Evolutionary conservation across 2,888 invertebrate genomes (phyloP).

Genomic region (Cephalotes varians): DNA sequence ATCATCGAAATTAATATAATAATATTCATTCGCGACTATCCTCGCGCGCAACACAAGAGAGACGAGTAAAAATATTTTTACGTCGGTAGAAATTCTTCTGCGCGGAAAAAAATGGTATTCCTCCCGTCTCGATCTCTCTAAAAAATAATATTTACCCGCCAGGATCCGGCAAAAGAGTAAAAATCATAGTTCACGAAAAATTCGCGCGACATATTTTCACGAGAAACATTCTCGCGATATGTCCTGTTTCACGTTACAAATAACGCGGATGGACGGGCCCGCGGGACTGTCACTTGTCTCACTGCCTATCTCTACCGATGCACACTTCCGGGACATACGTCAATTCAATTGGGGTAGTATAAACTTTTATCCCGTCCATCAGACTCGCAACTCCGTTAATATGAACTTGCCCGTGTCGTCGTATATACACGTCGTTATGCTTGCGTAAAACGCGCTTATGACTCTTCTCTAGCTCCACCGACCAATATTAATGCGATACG

Average conservation of each 20-base stretch:
- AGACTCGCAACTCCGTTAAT: conserved; percentile 32
- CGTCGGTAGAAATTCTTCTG: conserved; percentile 1
- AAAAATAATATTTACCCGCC: conserved; percentile 42
- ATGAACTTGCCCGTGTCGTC: conserved; percentile 7
- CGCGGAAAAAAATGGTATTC: conserved; percentile 1
- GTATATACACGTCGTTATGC: background rate
- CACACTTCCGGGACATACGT: conserved; percentile 38
- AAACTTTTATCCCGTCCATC: conserved; percentile 47
- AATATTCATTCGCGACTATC: background rate
- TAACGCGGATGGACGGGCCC: conserved; percentile 15
- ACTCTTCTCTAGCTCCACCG: background rate
- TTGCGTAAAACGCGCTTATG: conserved; percentile 5
- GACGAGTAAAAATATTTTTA: background rate
- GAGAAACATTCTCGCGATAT: conserved; percentile 45
- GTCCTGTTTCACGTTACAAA: conserved; percentile 42
- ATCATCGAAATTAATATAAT: conserved; percentile 30
- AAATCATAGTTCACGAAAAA: conserved; percentile 36
- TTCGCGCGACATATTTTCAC: conserved; percentile 41
- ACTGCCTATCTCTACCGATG: conserved; percentile 36
- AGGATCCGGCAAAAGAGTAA: conserved; percentile 10
- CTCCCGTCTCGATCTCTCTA: background rate
- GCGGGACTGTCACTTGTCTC: conserved; percentile 25
- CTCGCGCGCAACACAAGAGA: background rate
- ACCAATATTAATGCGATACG: background rate
- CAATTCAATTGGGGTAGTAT: conserved; percentile 46